Conservation (phyloP, 2,888 invertebrate genomes). For the Isotomurus palustris region DNA sequence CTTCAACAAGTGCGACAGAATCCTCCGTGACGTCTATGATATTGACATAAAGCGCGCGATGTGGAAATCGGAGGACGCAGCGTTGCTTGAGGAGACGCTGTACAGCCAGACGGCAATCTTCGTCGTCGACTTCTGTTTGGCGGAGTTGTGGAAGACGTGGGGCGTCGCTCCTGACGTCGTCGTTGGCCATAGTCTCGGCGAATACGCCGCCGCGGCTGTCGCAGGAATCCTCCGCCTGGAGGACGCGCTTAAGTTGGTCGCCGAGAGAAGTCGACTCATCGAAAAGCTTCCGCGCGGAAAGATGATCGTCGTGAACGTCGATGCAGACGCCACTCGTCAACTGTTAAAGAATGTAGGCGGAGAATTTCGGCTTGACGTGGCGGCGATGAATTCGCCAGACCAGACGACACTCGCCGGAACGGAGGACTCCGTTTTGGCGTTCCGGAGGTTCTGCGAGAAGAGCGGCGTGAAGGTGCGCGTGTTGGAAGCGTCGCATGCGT, state of each 20-base stretch:
- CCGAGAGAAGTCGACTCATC: neutral
- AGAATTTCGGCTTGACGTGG: neutral
- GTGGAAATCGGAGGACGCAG: constrained; percentile 12
- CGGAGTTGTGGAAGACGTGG: constrained; percentile 11
- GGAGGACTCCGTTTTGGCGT: constrained; percentile 1
- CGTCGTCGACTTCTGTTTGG: constrained; percentile 7
- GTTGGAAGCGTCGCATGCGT: constrained; percentile 19
- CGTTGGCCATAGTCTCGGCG: constrained; percentile 14
- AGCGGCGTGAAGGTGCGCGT: constrained; percentile 6
- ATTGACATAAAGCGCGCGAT: constrained; percentile 13
- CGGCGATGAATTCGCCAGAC: constrained; percentile 5
- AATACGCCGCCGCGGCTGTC: constrained; percentile 12
- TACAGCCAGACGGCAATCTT: constrained; percentile 9
- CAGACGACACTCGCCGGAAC: constrained; percentile 15
- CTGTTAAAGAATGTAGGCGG: neutral
- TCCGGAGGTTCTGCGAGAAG: constrained; percentile 11
- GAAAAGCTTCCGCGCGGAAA: constrained; percentile 1
- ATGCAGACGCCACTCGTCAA: neutral
- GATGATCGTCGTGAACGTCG: constrained; percentile 9
- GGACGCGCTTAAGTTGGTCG: constrained; percentile 2
- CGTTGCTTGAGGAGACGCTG: constrained; percentile 9
- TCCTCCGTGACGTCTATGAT: constrained; percentile 10
- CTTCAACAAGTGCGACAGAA: constrained; percentile 20
- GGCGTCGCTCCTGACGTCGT: constrained; percentile 11
- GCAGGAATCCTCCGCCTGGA: constrained; percentile 2